phyloP scores from a whole-genome alignment of 2,113 vertebrate genomes.

The Onychorhynchus coronatus region DNA sequence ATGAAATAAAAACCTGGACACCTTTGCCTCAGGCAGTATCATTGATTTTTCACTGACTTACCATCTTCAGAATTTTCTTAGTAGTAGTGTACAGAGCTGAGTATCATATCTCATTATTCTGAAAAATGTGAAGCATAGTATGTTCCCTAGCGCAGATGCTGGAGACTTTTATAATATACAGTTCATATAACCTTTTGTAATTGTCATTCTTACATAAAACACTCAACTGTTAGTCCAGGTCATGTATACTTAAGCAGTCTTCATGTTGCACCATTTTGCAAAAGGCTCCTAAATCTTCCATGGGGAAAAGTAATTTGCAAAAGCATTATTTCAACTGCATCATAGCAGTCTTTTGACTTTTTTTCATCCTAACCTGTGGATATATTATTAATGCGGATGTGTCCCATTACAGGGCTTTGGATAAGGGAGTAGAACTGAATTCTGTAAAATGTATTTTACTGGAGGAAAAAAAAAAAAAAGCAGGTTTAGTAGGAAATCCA shows the following conservation, averaged over 20 bases:
- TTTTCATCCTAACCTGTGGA: not conserved
- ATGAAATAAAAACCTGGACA: not conserved
- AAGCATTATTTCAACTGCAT: conserved; percentile 11
- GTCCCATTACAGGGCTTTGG: not conserved
- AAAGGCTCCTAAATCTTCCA: not conserved
- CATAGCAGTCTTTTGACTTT: not conserved
- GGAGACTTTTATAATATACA: not conserved
- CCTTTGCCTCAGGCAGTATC: not conserved
- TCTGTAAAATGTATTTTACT: not conserved
- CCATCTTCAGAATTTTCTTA: not conserved
- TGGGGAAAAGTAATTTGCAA: not conserved
- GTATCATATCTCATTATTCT: not conserved
- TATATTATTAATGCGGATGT: not conserved
- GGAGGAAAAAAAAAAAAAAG: not conserved
- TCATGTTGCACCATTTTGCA: not conserved
- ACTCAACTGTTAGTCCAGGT: not conserved
- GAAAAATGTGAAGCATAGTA: not conserved
- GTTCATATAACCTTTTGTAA: not conserved
- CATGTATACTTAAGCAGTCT: not conserved
- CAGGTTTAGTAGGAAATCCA: conserved; percentile 47
- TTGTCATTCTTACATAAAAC: not conserved
- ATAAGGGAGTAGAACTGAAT: not conserved
- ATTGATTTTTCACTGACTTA: conserved; percentile 15
- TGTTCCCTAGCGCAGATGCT: not conserved
- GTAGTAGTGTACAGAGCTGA: not conserved